Evolutionary conservation across 64 coral and sea anemone species (phyloP), one percentile per base, ranked within the genome.

Genomic region (Montipora cactus): DNA sequence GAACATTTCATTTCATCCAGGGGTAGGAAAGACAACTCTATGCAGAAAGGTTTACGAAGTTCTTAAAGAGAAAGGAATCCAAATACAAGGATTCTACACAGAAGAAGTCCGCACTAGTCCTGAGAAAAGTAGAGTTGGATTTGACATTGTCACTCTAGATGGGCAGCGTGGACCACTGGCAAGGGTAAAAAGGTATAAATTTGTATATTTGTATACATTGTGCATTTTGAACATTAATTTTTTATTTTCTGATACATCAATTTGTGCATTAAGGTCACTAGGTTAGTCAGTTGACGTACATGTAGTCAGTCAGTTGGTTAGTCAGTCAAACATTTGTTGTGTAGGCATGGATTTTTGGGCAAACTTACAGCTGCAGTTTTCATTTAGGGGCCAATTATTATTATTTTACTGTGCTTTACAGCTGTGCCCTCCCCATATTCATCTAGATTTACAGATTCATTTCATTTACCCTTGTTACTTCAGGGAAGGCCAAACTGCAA

Each of bases 1-100:
- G 57, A 64, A 23, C 22, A 44, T 81, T 22, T 1, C 25, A 1
- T 4, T 5, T 62, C 0, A 76, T 7, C 62, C 23, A 97, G 95
- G 95, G 7, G 89, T 97, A 59, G 95, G 95, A 4, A 97, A 97
- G 83, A 97, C 95, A 19, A 97, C 95, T 50, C 58, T 97, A 10
- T 97, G 95, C 50, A 89, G 55, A 25, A 91, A 73, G 79, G 84
- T 97, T n/a, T 91, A 84, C 73, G 88, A 97, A 70, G 44, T 52
- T 12, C 88, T 97, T 47, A 84, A 49, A 72, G 83, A 83, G 12
- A 91, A 92, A 47, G 88, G 75, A 47, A 89, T 97, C 55, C 16
- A 71, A 46, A 74, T 52, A 28, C 89, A 88, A 89, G 95, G 95
- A 5, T 95, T 97, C 72, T 97, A 97, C 78, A 97, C 95, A 50